Evolutionary conservation across 1,140 invertebrate species (phyloP).

Genomic region (Drosophila varians): DNA sequence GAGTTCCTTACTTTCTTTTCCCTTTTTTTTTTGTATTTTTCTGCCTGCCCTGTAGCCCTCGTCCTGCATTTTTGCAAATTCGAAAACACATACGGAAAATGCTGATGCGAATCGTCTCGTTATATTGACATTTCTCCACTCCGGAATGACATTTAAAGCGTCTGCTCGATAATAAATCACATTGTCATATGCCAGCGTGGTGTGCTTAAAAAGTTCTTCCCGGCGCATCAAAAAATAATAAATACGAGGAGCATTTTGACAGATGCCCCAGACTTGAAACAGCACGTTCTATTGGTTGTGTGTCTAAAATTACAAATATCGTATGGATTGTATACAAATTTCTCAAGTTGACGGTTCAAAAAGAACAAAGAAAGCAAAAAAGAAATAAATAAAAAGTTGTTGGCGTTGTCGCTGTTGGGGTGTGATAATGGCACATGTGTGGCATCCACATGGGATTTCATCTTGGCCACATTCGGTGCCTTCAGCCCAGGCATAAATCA

Average conservation of each 20-base stretch:
- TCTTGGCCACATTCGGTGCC: slow-evolving; percentile 50
- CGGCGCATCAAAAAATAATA: slow-evolving; percentile 11
- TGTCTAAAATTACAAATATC: slow-evolving; percentile 64
- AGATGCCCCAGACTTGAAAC: slow-evolving; percentile 6
- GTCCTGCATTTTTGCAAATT: slow-evolving; percentile 36
- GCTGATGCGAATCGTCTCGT: slow-evolving; percentile 62
- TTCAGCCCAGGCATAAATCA: slow-evolving; percentile 64
- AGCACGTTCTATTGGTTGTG: slow-evolving; percentile 52
- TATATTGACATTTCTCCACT: slow-evolving; percentile 70
- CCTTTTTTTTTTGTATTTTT: neutral
- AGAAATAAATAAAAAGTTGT: slow-evolving; percentile 15
- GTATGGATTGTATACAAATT: slow-evolving; percentile 54
- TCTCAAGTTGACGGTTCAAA: slow-evolving; percentile 50
- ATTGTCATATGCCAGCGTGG: slow-evolving; percentile 61
- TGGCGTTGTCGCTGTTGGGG: slow-evolving; percentile 16
- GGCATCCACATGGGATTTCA: slow-evolving; percentile 62
- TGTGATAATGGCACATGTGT: slow-evolving; percentile 75
- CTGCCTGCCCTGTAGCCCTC: slow-evolving; percentile 1
- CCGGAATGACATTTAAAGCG: slow-evolving; percentile 72
- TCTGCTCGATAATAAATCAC: slow-evolving; percentile 76
- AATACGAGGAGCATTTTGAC: slow-evolving; percentile 10
- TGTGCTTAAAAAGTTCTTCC: slow-evolving; percentile 55
- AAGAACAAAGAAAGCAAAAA: slow-evolving; percentile 15
- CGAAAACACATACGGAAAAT: slow-evolving; percentile 22
- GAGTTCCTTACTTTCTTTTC: slow-evolving; percentile 33